Conservation (phyloP, 64 coral and sea anemone species). For the Stylophora pistillata region DNA sequence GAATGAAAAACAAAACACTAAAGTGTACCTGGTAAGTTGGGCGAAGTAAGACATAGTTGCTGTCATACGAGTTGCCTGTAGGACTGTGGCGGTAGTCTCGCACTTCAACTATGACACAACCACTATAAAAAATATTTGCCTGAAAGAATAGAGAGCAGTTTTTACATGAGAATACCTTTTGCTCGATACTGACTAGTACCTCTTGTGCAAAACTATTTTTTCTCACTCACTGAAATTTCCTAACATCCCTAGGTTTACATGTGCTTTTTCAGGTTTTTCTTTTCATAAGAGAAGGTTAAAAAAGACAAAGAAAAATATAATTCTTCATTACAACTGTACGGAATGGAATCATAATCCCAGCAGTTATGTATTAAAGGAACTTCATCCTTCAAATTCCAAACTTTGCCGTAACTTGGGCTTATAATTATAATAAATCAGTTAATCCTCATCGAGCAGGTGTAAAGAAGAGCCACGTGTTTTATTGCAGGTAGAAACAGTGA, state of each 20-base stretch:
- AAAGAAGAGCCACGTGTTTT: too few species aligned
- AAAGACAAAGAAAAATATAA: background rate
- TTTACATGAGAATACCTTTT: background rate
- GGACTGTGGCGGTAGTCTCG: constrained; percentile 86
- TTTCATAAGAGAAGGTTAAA: background rate
- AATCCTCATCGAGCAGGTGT: too few species aligned
- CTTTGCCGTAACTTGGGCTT: too few species aligned
- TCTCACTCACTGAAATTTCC: too few species aligned
- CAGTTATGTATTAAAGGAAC: too few species aligned
- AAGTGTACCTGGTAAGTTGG: constrained; percentile 93
- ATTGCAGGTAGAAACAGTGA: too few species aligned
- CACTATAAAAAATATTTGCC: constrained; percentile 96
- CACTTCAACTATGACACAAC: constrained; percentile 98
- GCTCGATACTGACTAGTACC: background rate
- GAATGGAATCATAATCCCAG: too few species aligned
- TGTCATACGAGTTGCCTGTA: constrained; percentile 60
- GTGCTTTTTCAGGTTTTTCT: too few species aligned
- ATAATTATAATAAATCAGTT: too few species aligned
- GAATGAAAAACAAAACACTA: background rate
- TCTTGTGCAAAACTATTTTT: too few species aligned
- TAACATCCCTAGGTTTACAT: too few species aligned
- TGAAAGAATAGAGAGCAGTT: constrained; percentile 10
- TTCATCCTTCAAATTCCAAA: too few species aligned
- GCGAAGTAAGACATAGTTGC: constrained; percentile 85
- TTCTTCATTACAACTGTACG: background rate